Evolutionary conservation across 2,888 invertebrate species (phyloP).

Genomic region (Prosopocoilus inquinatus): DNA sequence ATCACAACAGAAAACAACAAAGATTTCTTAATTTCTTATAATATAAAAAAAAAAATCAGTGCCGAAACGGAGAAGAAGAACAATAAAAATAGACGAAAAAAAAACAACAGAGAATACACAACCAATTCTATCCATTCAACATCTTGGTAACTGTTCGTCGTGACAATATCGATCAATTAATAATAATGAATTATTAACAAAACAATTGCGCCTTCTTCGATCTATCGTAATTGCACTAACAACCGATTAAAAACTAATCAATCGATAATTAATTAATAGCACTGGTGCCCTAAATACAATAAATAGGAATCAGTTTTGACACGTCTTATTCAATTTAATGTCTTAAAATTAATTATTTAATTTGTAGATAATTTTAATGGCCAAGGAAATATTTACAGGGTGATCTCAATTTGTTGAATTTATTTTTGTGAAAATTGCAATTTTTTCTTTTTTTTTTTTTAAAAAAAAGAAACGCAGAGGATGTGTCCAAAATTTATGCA

Average conservation of each 20-base stretch:
- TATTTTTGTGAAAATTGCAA: too few relatives aligned
- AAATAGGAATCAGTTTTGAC: not conserved
- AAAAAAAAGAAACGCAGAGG: too few relatives aligned
- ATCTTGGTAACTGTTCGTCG: constrained; percentile 35
- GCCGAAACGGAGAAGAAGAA: not conserved
- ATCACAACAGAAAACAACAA: too few relatives aligned
- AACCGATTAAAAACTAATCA: constrained; percentile 16
- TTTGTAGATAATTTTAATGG: too few relatives aligned
- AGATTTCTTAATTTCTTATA: too few relatives aligned
- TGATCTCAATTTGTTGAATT: too few relatives aligned
- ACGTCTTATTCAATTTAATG: too few relatives aligned
- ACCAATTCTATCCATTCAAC: constrained; percentile 20
- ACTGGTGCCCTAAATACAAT: not conserved
- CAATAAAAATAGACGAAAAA: too few relatives aligned
- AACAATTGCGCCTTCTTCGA: constrained; percentile 5
- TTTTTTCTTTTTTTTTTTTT: too few relatives aligned
- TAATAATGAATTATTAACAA: constrained; percentile 12
- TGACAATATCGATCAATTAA: constrained; percentile 13
- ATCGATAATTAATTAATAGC: not conserved
- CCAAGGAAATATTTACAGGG: too few relatives aligned
- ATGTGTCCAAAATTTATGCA: too few relatives aligned
- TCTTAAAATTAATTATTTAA: too few relatives aligned
- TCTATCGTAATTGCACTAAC: constrained; percentile 26
- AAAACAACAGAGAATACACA: not conserved
- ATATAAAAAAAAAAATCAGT: not conserved